Evolutionary conservation across 1,140 invertebrate genomes (phyloP), one percentile per base, ranked within the genome.

Genomic region (Diprion similis): DNA sequence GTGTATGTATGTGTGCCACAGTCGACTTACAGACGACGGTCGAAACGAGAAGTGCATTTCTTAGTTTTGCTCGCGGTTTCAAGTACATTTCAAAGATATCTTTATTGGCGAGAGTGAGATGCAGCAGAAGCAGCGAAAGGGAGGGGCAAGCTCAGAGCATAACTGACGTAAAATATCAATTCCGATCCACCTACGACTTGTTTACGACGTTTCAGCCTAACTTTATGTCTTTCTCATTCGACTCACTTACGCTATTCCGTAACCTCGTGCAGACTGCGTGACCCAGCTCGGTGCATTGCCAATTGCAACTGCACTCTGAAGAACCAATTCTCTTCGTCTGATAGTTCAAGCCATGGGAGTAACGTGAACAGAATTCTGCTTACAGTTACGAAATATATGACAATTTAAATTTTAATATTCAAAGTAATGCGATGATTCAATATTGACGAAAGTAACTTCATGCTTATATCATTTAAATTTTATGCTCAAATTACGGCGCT

Each of bases 201-300:
- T 59, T 59, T 59, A 59, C n/a, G 51, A 59, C 51, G 51, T 17
- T 59, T 59, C 51, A 17, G 51, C n/a, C 51, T 59, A 59, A 59
- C 51, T 59, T 59, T 59, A 59, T 59, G 51, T 59, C 11, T 59
- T 59, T 59, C 51, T 59, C n/a, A 59, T 59, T 59, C n/a, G 51
- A 59, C 51, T 59, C n/a, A 17, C 51, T 59, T 59, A 59, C n/a
- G 51, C 51, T 3, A 13, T 8, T 4, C 51, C n/a, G n/a, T 59
- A 59, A 59, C 11, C 51, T 59, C 11, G n/a, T 9, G 11, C 9
- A 59, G 4, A 17, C 51, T 59, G 51, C 6, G 9, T 15, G 51
- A 15, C 51, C 11, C 51, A 15, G n/a, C 51, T 59, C 51, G 51
- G 51, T 17, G n/a, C 51, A 17, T 6, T 59, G 11, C 51, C 11